phyloP scores from a whole-genome alignment of 2,113 vertebrate genomes.

The Oenanthe melanoleuca region DNA sequence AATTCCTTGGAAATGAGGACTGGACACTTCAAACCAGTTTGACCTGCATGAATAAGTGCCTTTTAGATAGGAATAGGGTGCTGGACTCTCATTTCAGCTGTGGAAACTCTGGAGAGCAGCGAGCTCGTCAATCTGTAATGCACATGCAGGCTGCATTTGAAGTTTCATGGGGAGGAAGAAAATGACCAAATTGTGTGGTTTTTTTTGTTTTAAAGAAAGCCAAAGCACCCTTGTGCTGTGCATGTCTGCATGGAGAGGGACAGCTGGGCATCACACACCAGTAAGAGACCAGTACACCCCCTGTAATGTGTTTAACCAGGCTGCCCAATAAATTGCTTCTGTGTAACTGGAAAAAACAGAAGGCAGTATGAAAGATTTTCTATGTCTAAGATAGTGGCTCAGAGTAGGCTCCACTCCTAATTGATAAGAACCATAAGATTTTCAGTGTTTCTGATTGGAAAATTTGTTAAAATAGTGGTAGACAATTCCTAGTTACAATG shows the following conservation, averaged over 20 bases:
- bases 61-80: not conserved
- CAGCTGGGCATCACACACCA: not conserved
- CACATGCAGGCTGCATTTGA: not conserved
- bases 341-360: not conserved
- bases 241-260: not conserved
- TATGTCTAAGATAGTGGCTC: not conserved
- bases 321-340: not conserved
- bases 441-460: not conserved
- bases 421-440: not conserved
- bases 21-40: not conserved
- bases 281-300: not conserved
- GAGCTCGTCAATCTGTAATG: not conserved
- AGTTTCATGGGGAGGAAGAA: not conserved
- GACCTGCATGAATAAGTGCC: not conserved
- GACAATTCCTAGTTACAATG: not conserved
- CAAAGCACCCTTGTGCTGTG: not conserved
- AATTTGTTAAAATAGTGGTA: slow-evolving; percentile 2
- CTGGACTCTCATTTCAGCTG: not conserved
- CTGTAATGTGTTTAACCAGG: not conserved
- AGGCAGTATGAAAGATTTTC: not conserved
- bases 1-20: not conserved
- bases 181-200: not conserved
- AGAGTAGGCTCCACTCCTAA: not conserved
- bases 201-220: not conserved
- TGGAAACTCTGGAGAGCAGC: not conserved